Base-by-base conservation (phyloP, 2,113 vertebrate genomes). In the Nothobranchius furzeri region DNA sequence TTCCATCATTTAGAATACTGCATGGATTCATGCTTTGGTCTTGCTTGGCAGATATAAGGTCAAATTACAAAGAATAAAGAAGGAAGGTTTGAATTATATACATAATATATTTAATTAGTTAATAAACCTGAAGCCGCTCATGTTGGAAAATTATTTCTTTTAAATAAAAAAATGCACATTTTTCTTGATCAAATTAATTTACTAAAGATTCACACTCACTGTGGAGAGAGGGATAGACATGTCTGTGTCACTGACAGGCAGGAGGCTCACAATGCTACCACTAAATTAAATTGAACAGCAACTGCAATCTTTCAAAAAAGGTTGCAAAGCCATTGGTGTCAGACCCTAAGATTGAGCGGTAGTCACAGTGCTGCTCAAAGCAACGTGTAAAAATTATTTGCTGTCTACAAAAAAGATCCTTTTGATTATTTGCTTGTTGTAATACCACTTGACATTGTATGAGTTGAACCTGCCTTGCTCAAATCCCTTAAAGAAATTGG, bases 401-500 rank as follows among this genome's bases (percentile, higher is more conserved):
- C 70, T 79, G 59, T 85, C 74, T 80, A 60, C 49, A 50, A 20
- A 64, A 43, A 45, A 64, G 68, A 64, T 40, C 56, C 61, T 76
- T 88, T 66, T 76, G 78, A 79, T 13, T 7, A 9, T 7, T 12
- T 46, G 12, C 47, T 54, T 9, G 17, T 40, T 0, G 20, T 78
- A 71, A 81, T 79, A 75, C 10, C 24, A 14, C 73, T 61, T 81
- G 71, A 78, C 85, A 79, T 67, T 70, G 73, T 55, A 71, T 11
- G 42, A 74, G 77, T 76, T 59, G 63, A 17, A 46, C 25, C 56
- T 68, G 60, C 36, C 11, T 57, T 68, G 45, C 48, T 60, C 53
- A 78, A 90, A 90, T 86, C 76, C 63, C 76, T 85, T 70, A 87
- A 78, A 81, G 64, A 80, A 76, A 83, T 88, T 84, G 49, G 58